A percentile compares a stretch with the other conserved stretches of the same genome.
These are phyloP conservation scores for Drosophila koepferae DNA, from an alignment of 2,888 invertebrate genomes.

Conservation along the genomic window DNA sequence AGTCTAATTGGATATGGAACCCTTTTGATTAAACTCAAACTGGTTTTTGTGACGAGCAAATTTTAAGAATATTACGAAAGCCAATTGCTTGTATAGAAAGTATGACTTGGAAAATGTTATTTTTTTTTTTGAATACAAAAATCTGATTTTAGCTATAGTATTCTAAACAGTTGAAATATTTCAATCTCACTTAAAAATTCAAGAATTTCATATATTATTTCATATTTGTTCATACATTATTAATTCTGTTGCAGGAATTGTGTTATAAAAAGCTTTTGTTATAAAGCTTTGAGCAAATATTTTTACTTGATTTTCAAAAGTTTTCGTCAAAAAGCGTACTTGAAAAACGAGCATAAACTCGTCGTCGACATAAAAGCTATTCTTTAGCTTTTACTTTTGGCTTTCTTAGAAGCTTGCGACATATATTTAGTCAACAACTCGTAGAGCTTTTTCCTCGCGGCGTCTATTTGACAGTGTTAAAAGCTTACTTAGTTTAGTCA, in stretches of 20 bases:
- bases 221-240: not conserved
- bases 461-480: too few species aligned
- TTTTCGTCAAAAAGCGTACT: not conserved
- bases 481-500: too few species aligned
- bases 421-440: too few species aligned
- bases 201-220: not conserved
- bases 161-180: not conserved
- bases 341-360: not conserved
- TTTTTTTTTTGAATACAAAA: not conserved
- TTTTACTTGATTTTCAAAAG: not conserved
- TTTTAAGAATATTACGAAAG: not conserved
- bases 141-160: not conserved
- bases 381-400: not conserved
- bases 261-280: conserved; percentile 10
- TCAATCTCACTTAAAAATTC: not conserved
- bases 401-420: too few species aligned
- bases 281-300: conserved; percentile 8
- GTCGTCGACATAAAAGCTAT: not conserved
- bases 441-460: too few species aligned
- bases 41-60: conserved; percentile 4
- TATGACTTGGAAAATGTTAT: not conserved
- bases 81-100: not conserved
- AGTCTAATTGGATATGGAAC: conserved; percentile 28
- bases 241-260: not conserved
- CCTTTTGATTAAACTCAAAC: conserved; percentile 37